Base-by-base conservation (phyloP, 2,113 vertebrate species). In the Martes martes region DNA sequence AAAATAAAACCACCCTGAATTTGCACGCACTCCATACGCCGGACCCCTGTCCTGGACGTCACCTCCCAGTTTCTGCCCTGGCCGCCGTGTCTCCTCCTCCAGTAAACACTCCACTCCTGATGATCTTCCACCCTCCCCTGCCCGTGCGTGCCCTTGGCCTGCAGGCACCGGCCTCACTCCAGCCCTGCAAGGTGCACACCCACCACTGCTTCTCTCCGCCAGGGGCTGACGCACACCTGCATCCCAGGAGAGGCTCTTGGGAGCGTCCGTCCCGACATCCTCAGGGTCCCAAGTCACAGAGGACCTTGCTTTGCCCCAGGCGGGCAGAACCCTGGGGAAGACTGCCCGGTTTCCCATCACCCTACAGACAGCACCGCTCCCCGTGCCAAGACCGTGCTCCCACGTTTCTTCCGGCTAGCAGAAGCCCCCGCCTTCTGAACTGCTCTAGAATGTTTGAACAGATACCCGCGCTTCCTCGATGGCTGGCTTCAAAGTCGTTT, bases 381-480 rank as follows among this genome's bases (percentile, higher is more conserved):
- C 52, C 31, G 65, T 23, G 0, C 71, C 39, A n/a, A 65, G 39
- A n/a, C 47, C 28, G 2, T 31, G 55, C 28, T 21, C 26, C 55
- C n/a, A 19, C 7, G 39, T n/a, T 45, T 71, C 95, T 78, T 69
- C 45, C 23, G 45, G 11, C 67, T 6, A 26, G 23, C 78, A 82
- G 57, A 67, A 82, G 39, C 8, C 26, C 39, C 42, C 42, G 6
- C 88, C 69, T 89, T 76, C 93, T 88, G 73, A 78, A 26, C 69
- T 57, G 57, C 80, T 81, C 93, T 65, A 59, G 79, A 83, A 88
- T 21, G 67, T 28, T 55, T 52, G 52, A 86, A 81, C 52, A 89
- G 67, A 63, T 33, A 24, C 85, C 47, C 52, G 8, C n/a, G 36
- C 65, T 90, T 83, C 55, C 83, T n/a, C 83, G 39, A 15, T 45